phyloP scores from a whole-genome alignment of 2,797 vertebrate species.

The Eutrigla gurnardus region DNA sequence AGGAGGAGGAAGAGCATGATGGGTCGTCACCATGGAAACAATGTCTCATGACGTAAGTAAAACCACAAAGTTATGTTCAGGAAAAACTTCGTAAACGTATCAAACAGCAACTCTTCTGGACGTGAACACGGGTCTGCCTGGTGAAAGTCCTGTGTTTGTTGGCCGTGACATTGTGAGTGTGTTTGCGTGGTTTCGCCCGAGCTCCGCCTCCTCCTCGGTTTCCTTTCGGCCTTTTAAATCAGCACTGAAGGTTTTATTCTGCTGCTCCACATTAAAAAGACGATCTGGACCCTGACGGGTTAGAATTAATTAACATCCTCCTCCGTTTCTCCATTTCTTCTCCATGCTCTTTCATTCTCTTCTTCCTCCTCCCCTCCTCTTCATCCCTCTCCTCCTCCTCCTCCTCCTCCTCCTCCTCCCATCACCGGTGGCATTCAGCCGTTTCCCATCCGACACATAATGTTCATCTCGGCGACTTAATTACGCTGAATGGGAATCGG shows the following conservation, averaged over 20 bases:
- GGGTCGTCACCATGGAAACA: too few relatives aligned
- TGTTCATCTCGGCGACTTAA: conserved; percentile 53
- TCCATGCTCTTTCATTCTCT: background rate
- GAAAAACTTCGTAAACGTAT: too few relatives aligned
- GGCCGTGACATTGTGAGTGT: too few relatives aligned
- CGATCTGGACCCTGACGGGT: conserved; percentile 94
- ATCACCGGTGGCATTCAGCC: conserved; percentile 44
- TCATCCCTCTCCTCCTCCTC: background rate
- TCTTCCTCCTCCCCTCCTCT: conserved; percentile 58
- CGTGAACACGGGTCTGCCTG: too few relatives aligned
- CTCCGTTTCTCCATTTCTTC: conserved; percentile 71
- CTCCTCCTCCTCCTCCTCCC: conserved; percentile 77
- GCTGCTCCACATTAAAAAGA: conserved; percentile 90
- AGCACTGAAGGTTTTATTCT: conserved; percentile 37
- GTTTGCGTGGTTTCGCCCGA: too few relatives aligned
- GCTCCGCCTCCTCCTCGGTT: too few relatives aligned
- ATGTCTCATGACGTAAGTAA: too few relatives aligned
- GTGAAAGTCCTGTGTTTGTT: too few relatives aligned
- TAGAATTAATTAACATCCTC: conserved; percentile 91
- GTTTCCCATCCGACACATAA: conserved; percentile 42
- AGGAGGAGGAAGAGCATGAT: too few relatives aligned
- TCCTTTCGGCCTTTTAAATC: conserved; percentile 32
- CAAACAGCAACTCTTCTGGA: too few relatives aligned
- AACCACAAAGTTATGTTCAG: too few relatives aligned
- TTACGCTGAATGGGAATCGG: conserved; percentile 40